Percentiles rank a stretch among this genome's conserved stretches.
phyloP scores from a whole-genome alignment of 1,140 invertebrate genomes.

The Andrena cerasifolii region DNA sequence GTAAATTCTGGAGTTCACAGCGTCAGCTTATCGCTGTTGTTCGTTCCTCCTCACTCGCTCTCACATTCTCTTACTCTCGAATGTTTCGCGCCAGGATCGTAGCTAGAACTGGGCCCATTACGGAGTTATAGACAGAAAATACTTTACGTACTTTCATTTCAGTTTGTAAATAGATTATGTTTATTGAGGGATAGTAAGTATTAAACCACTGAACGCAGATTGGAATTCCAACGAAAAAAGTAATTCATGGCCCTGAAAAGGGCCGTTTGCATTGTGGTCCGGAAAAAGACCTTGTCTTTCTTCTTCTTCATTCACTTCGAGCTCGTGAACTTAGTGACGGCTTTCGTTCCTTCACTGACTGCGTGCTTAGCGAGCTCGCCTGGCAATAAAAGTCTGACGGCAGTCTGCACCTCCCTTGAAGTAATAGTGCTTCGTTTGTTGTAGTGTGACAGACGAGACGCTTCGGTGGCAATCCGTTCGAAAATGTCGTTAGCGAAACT shows the following conservation, averaged over 20 bases:
- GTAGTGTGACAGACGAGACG: conserved; percentile 87
- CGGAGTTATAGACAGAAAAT: too few species aligned
- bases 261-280: conserved; percentile 69
- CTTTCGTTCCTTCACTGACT: conserved; percentile 84
- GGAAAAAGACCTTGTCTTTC: too few species aligned
- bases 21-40: too few species aligned
- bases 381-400: conserved; percentile 83
- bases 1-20: too few species aligned
- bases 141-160: too few species aligned
- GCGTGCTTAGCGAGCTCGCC: conserved; percentile 84
- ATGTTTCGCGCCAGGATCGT: too few species aligned
- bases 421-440: conserved; percentile 81
- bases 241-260: conserved; percentile 49
- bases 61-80: too few species aligned
- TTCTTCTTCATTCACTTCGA: conserved; percentile 59
- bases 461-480: conserved; percentile 86
- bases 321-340: conserved; percentile 83
- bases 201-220: too few species aligned
- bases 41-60: too few species aligned
- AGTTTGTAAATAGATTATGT: too few species aligned
- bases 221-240: conserved; percentile 2
- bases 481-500: conserved; percentile 86
- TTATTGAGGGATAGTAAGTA: too few species aligned
- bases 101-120: too few species aligned
- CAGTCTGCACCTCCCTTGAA: conserved; percentile 47